Conservation (phyloP, 2,797 vertebrate genomes). For the Sebastes cheni region DNA sequence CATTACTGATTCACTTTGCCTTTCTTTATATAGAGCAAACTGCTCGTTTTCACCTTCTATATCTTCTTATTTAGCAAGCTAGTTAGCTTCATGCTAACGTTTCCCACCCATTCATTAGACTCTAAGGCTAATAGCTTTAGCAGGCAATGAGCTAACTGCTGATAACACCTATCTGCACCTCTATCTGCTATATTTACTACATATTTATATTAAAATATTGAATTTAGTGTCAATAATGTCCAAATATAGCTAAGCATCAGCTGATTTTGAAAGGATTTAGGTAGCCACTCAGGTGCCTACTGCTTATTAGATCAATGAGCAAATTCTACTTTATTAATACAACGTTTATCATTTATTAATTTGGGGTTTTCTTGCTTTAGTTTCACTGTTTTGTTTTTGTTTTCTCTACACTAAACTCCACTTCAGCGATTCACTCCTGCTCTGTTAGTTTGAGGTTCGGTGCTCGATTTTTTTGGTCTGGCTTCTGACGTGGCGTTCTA, state of each 20-base stretch:
- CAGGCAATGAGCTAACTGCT: not conserved
- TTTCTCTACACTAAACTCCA: not conserved
- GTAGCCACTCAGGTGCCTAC: not conserved
- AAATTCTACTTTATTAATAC: not conserved
- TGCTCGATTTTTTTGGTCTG: conserved; percentile 65
- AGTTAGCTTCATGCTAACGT: conserved; percentile 45
- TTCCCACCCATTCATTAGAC: conserved; percentile 67
- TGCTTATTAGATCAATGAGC: not conserved
- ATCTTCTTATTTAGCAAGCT: not conserved
- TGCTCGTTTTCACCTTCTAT: not conserved
- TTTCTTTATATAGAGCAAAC: not conserved
- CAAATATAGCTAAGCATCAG: not conserved
- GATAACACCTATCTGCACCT: not conserved
- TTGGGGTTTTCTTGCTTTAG: not conserved
- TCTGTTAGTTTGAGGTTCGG: conserved; percentile 8
- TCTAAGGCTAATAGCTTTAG: conserved; percentile 18
- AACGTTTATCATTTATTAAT: not conserved
- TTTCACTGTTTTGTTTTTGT: not conserved
- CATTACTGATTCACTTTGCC: not conserved
- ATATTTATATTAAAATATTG: not conserved
- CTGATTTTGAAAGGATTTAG: not conserved
- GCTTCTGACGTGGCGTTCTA: conserved; percentile 80
- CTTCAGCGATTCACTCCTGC: not conserved
- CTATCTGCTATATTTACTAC: not conserved
- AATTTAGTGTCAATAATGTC: not conserved